phyloP scores from a whole-genome alignment of 2,113 vertebrate genomes.

The Ellobius talpinus region DNA sequence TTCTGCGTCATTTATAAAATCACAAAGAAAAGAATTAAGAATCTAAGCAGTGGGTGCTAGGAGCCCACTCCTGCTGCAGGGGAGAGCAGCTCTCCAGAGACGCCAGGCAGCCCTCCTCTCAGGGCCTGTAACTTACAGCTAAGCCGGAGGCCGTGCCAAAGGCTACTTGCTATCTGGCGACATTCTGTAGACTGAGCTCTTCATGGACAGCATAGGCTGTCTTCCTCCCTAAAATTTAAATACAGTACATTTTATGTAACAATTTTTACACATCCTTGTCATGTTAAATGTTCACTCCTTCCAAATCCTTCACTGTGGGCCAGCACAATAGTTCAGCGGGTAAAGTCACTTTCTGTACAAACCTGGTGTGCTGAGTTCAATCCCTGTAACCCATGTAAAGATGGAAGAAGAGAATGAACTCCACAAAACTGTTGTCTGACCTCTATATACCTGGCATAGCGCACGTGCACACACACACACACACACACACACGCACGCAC shows the following conservation, averaged over 20 bases:
- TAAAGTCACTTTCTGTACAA: neutral
- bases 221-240: constrained; percentile 36
- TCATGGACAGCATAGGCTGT: neutral
- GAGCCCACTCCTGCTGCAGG: neutral
- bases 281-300: constrained; percentile 70
- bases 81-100: neutral
- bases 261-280: constrained; percentile 57
- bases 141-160: neutral
- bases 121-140: neutral
- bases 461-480: neutral
- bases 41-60: neutral
- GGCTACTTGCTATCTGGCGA: neutral
- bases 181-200: neutral
- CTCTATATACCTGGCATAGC: neutral
- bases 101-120: neutral
- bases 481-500: neutral
- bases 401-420: neutral
- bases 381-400: neutral
- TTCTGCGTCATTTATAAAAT: constrained; percentile 6
- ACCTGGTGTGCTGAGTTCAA: neutral
- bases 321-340: neutral
- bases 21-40: constrained; percentile 21
- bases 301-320: constrained; percentile 78
- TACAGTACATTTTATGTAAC: constrained; percentile 2
- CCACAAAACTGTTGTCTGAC: neutral